Percentiles rank a stretch among this genome's conserved stretches.
These are phyloP conservation scores for Caenorhabditis doughertyi DNA, from an alignment of 2,888 invertebrate species.

Conservation along the genomic window DNA sequence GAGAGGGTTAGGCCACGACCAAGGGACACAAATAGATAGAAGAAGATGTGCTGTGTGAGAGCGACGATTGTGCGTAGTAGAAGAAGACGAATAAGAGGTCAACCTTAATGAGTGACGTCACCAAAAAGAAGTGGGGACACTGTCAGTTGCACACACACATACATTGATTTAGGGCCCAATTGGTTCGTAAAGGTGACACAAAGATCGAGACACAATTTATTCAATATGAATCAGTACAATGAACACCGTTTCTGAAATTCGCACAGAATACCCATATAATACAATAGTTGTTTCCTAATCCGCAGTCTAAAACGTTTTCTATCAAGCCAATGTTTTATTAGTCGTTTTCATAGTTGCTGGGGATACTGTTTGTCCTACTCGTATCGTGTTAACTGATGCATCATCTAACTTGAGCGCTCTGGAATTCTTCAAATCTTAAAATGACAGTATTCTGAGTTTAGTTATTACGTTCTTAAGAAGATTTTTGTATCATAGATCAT, in stretches of 20 bases:
- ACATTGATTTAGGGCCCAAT: too few species aligned
- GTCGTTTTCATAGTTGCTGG: conserved; percentile 50
- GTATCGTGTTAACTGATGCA: conserved; percentile 50
- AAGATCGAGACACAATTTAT: too few species aligned
- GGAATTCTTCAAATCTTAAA: conserved; percentile 14
- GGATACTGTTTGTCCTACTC: conserved; percentile 55
- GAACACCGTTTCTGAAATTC: too few species aligned
- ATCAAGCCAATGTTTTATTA: conserved; percentile 23
- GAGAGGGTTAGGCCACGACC: not conserved
- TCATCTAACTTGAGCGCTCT: conserved; percentile 57
- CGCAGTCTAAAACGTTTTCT: not conserved
- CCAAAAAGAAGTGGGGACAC: not conserved
- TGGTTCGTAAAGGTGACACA: too few species aligned
- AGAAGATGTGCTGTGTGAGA: not conserved
- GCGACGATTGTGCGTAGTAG: too few species aligned
- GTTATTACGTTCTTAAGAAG: conserved; percentile 36
- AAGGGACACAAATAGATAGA: not conserved
- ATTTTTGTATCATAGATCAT: conserved; percentile 53
- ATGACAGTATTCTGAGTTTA: not conserved
- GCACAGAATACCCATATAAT: not conserved
- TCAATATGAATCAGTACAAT: too few species aligned
- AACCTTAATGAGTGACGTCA: not conserved
- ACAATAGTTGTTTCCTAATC: not conserved
- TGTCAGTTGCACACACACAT: too few species aligned
- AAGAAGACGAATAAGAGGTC: too few species aligned